Base-by-base conservation (phyloP, 1,140 invertebrate species). In the Drosophila setifemur region DNA sequence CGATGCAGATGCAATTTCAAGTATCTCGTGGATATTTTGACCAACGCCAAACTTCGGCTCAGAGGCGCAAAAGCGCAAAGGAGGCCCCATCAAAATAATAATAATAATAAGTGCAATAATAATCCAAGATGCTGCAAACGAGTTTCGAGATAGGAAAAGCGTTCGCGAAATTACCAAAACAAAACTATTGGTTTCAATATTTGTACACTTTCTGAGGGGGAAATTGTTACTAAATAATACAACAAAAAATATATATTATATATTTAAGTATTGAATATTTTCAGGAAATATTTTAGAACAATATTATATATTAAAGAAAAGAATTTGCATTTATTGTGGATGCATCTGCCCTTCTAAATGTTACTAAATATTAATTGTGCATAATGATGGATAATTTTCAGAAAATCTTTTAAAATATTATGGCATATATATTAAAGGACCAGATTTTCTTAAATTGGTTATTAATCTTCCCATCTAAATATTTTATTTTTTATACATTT, bases 91-190 rank as follows among this genome's bases (percentile, higher is more conserved):
- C 70, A 60, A 48, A 66, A 83, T 78, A 73, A 77, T 52, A 81
- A 60, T 73, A 83, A 85, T 79, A 79, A 79, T 79, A 83, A 70
- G 66, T 75, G 33, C 75, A 52, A 77, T 63, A 69, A 73, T 73
- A 73, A 64, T 73, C 63, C 50, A 68, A 64, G 53, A 77, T 86
- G 79, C 74, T 67, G 81, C 60, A 67, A 86, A 72, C 55, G 48
- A 72, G 81, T 61, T 71, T 55, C 31, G 7, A 71, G 55, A 85
- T 85, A 85, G 39, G 50, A 70, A 76, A 70, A 82, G 50, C 74
- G 54, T 61, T 77, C 37, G 43, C 40, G 33, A 66, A 64, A 61
- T 76, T 82, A 44, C 72, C 70, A 29, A 72, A 72, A 72, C 40
- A 40, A 58, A 57, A 57, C 57, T 47, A 57, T 37, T 16, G 29